A percentile compares a stretch with the other conserved stretches of the same genome.
Conservation (phyloP, 2,888 invertebrate genomes). For the Volucella bombylans region DNA sequence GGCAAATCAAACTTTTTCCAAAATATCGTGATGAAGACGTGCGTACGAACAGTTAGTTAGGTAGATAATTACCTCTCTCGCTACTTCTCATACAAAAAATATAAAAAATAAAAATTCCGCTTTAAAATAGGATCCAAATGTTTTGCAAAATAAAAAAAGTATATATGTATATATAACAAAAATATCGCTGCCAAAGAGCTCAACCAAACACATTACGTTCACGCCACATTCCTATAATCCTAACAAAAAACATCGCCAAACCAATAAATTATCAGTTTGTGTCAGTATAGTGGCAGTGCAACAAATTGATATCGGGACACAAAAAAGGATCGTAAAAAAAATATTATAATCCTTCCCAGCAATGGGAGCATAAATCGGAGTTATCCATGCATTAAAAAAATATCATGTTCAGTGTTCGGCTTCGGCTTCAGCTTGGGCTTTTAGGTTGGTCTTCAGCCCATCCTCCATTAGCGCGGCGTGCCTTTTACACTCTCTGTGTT, state of each 20-base stretch:
- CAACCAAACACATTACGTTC: neutral
- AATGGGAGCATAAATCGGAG: conserved; percentile 49
- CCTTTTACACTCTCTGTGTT: conserved; percentile 11
- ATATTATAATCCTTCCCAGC: conserved; percentile 45
- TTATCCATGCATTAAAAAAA: conserved; percentile 63
- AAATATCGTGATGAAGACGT: too few species aligned
- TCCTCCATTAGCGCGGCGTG: conserved; percentile 17
- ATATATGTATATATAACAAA: too few species aligned
- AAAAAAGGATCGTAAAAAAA: conserved; percentile 13
- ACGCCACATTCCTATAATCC: neutral
- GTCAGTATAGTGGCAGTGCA: conserved; percentile 49
- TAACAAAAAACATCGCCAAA: conserved; percentile 15
- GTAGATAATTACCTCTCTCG: too few species aligned
- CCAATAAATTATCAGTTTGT: conserved; percentile 62
- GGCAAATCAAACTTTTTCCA: too few species aligned
- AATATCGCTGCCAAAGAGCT: neutral
- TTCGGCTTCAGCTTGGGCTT: too few species aligned
- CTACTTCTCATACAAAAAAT: too few species aligned
- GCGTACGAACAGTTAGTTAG: too few species aligned
- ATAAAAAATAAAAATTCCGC: too few species aligned
- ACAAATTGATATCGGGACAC: conserved; percentile 54
- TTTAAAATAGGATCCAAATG: too few species aligned
- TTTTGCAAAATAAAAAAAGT: too few species aligned
- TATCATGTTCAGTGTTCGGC: conserved; percentile 28
- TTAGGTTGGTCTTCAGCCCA: neutral